phyloP scores from a whole-genome alignment of 2,888 invertebrate species.

The Dicycla oo region DNA sequence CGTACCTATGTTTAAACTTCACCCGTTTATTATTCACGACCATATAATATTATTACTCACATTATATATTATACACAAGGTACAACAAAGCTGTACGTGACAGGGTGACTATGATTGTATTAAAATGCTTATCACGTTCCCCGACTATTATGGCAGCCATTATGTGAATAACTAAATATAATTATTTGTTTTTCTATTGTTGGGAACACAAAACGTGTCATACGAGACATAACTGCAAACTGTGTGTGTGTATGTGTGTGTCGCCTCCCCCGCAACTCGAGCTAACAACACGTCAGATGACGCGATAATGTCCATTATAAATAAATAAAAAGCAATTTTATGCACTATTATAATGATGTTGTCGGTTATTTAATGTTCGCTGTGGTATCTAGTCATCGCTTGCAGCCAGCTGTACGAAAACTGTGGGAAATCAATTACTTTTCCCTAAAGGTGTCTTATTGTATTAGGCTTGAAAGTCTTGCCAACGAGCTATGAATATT shows the following conservation, averaged over 20 bases:
- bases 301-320: conserved; percentile 66
- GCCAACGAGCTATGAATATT: neutral
- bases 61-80: conserved; percentile 43
- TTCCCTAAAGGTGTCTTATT: neutral
- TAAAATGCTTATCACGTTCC: conserved; percentile 69
- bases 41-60: conserved; percentile 47
- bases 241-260: conserved; percentile 22
- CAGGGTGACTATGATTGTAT: conserved; percentile 50
- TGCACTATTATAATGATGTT: conserved; percentile 28
- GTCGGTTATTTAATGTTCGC: conserved; percentile 48
- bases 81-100: conserved; percentile 63
- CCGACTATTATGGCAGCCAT: conserved; percentile 64
- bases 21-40: conserved; percentile 46
- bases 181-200: conserved; percentile 72
- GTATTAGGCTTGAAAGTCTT: neutral
- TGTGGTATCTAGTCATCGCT: conserved; percentile 24
- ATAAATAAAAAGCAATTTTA: conserved; percentile 62
- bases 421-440: conserved; percentile 1
- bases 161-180: conserved; percentile 78
- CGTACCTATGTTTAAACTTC: conserved; percentile 11
- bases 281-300: conserved; percentile 65
- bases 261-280: conserved; percentile 38
- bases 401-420: conserved; percentile 6
- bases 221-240: conserved; percentile 56
- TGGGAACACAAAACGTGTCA: conserved; percentile 66